phyloP scores from a whole-genome alignment of 1,140 invertebrate genomes.

The Ceratina calcarata region DNA sequence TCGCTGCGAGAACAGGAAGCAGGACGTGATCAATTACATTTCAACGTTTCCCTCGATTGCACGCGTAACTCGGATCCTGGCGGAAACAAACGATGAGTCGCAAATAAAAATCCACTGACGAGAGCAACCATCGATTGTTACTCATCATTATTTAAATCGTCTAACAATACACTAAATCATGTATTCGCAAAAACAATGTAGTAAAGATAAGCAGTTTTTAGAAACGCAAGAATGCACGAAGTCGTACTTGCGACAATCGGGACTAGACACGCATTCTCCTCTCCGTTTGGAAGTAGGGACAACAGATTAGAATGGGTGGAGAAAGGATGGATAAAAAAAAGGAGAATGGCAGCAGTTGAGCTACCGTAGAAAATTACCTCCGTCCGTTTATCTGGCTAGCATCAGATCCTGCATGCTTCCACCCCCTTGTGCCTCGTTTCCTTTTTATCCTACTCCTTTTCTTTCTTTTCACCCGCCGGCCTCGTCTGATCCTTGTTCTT shows the following conservation, averaged over 20 bases:
- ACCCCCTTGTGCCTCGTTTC: not conserved
- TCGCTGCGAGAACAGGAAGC: not conserved
- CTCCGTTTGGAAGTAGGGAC: not conserved
- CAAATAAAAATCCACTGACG: constrained; percentile 3
- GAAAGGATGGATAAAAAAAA: not conserved
- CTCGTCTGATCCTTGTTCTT: not conserved
- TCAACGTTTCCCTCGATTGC: constrained; percentile 18
- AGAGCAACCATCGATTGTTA: not conserved
- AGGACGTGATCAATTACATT: constrained; percentile 37
- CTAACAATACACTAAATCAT: too few relatives aligned
- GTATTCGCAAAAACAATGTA: not conserved
- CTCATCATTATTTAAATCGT: too few relatives aligned
- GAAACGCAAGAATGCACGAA: not conserved
- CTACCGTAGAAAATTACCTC: constrained; percentile 54
- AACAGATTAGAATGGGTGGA: not conserved
- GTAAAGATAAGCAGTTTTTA: not conserved
- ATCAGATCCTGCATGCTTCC: constrained; percentile 33
- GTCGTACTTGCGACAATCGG: constrained; percentile 30
- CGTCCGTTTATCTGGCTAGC: constrained; percentile 42
- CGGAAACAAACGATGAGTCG: not conserved
- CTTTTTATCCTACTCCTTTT: not conserved
- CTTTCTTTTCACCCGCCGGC: not conserved
- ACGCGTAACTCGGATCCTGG: not conserved
- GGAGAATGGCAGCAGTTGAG: constrained; percentile 39
- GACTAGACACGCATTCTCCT: not conserved